Conservation (phyloP, 2,797 vertebrate genomes). For the Thalassophryne amazonica region DNA sequence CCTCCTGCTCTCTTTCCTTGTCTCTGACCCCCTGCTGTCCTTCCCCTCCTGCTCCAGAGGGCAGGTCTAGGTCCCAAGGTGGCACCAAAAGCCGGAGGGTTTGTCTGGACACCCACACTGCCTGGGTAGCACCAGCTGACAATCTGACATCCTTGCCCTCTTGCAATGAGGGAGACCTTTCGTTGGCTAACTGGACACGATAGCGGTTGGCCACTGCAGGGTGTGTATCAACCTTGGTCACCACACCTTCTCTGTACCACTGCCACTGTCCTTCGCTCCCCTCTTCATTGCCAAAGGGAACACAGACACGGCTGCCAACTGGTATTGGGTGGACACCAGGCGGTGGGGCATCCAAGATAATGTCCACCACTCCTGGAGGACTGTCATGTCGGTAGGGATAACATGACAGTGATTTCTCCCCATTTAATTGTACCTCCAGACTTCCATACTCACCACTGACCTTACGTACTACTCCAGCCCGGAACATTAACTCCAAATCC, state of each 20-base stretch:
- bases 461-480: conserved; percentile 84
- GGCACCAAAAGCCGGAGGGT: conserved; percentile 86
- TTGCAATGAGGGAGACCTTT: conserved; percentile 39
- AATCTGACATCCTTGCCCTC: conserved; percentile 56
- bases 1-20: conserved; percentile 63
- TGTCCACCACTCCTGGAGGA: conserved; percentile 72
- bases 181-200: conserved; percentile 79
- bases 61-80: conserved; percentile 82
- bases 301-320: conserved; percentile 82
- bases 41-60: conserved; percentile 45
- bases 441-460: conserved; percentile 80
- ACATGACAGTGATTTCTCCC: conserved; percentile 75
- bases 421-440: conserved; percentile 85
- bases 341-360: conserved; percentile 83
- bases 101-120: conserved; percentile 80
- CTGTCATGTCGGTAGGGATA: conserved; percentile 74
- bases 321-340: conserved; percentile 77
- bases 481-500: conserved; percentile 67
- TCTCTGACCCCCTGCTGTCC: conserved; percentile 46
- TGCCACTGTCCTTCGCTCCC: conserved; percentile 57
- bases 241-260: conserved; percentile 83
- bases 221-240: conserved; percentile 84
- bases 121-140: conserved; percentile 53
- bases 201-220: conserved; percentile 83
- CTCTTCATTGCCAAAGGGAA: conserved; percentile 73